phyloP scores from a whole-genome alignment of 2,888 invertebrate species.

The Euzophera pinguis region DNA sequence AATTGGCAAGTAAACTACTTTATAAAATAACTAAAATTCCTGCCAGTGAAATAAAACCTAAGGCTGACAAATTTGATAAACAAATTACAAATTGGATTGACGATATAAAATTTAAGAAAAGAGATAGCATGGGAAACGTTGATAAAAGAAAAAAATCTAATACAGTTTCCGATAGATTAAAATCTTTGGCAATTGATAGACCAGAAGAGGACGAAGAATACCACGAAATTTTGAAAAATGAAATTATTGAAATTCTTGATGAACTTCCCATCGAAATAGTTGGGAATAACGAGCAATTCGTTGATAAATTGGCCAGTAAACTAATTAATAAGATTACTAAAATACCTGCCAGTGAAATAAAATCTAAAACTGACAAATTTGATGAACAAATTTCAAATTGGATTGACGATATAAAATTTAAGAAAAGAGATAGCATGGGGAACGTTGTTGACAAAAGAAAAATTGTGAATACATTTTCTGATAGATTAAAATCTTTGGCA shows the following conservation, averaged over 20 bases:
- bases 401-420: slow-evolving; percentile 25
- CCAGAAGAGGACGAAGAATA: slow-evolving; percentile 22
- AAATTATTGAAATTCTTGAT: slow-evolving; percentile 27
- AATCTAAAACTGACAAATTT: slow-evolving; percentile 16
- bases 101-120: slow-evolving; percentile 22
- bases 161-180: slow-evolving; percentile 26
- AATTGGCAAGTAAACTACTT: neutral
- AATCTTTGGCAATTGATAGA: slow-evolving; percentile 20
- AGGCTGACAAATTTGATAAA: slow-evolving; percentile 20
- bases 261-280: slow-evolving; percentile 22
- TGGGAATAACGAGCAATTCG: slow-evolving; percentile 12
- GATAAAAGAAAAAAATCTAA: slow-evolving; percentile 21
- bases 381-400: slow-evolving; percentile 22
- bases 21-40: neutral
- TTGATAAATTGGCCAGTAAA: slow-evolving; percentile 21
- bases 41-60: slow-evolving; percentile 15
- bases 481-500: neutral
- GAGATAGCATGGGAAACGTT: slow-evolving; percentile 14
- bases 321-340: slow-evolving; percentile 22
- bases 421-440: slow-evolving; percentile 12
- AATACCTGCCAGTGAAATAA: slow-evolving; percentile 16
- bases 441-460: neutral
- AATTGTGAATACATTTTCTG: neutral
- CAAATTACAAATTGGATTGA: slow-evolving; percentile 26
- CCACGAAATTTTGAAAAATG: slow-evolving; percentile 24